Evolutionary conservation across 2,113 vertebrate species (phyloP), one percentile per base, ranked within the genome.

Genomic region (Bombycilla garrulus): DNA sequence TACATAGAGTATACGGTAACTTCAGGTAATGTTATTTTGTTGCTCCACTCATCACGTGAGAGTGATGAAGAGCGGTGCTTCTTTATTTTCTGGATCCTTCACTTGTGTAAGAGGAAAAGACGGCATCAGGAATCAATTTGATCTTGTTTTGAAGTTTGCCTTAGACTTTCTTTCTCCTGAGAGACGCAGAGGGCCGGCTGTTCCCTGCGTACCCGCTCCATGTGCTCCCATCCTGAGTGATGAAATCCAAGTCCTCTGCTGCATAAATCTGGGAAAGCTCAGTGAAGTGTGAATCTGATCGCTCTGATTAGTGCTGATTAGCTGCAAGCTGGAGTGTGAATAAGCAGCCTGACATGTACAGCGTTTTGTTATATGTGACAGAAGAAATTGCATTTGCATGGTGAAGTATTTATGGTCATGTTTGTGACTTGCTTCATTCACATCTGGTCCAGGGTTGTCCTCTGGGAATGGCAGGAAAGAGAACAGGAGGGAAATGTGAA

Each of bases 371-470:
- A 78, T 23, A 91, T 84, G 86, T 90, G 74, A 86, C 88, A 47
- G 82, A 88, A 96, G 93, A 81, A 83, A 89, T 95, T 93, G 65
- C 62, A 69, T 94, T 97, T 92, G 62, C 57, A 31, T 86, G 93
- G 88, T 95, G 84, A 92, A 97, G 82, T 96, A 97, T 97, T 97
- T 97, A 95, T 95, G 96, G 92, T 86, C 86, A 6, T 96, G 91
- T 97, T 81, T 97, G 96, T 58, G 91, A 91, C 90, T 97, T 76
- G 78, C 83, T 96, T 95, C 89, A 57, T 92, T 95, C 95, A 97
- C 92, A 97, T 97, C 94, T 97, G 96, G 96, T 95, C 90, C 58
- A 28, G 73, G 58, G 50, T 38, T 88, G 81, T 47, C 93, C 94
- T 91, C 61, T 85, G 95, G 95, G 96, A 93, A 97, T 9, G 53